Evolutionary conservation across 2,888 invertebrate species (phyloP).

Genomic region (Rhynchonema sp.): DNA sequence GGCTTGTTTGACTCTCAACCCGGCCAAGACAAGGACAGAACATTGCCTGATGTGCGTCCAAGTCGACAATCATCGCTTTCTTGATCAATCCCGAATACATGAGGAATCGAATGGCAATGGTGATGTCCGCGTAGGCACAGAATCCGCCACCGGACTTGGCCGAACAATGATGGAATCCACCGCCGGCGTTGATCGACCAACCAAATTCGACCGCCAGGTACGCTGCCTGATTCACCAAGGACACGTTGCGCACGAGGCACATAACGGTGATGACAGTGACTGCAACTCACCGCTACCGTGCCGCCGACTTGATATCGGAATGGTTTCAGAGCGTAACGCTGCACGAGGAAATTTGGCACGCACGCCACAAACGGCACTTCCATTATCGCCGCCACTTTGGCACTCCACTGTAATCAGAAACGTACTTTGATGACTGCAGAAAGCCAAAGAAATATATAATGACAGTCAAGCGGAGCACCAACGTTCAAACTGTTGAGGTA

Average conservation of each 20-base stretch:
- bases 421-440: conserved; percentile 10
- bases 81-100: conserved; percentile 34
- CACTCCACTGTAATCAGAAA: conserved; percentile 46
- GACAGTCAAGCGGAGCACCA: background rate
- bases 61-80: conserved; percentile 57
- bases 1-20: background rate
- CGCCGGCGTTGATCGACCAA: conserved; percentile 75
- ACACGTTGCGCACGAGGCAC: background rate
- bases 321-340: conserved; percentile 52
- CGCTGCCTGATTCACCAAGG: conserved; percentile 45
- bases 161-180: conserved; percentile 75
- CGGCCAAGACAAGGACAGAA: too few species aligned
- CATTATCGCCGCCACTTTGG: conserved; percentile 55
- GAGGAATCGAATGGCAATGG: conserved; percentile 50
- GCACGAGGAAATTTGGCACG: conserved; percentile 55
- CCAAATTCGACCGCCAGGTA: conserved; percentile 58
- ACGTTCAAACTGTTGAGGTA: conserved; percentile 47
- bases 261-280: too few species aligned
- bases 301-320: conserved; percentile 45
- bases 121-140: conserved; percentile 63
- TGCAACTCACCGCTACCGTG: conserved; percentile 45
- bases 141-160: conserved; percentile 58
- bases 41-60: conserved; percentile 68
- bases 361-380: conserved; percentile 53
- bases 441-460: conserved; percentile 6